Conservation (phyloP, 2,797 vertebrate genomes). For the Macropodus opercularis region DNA sequence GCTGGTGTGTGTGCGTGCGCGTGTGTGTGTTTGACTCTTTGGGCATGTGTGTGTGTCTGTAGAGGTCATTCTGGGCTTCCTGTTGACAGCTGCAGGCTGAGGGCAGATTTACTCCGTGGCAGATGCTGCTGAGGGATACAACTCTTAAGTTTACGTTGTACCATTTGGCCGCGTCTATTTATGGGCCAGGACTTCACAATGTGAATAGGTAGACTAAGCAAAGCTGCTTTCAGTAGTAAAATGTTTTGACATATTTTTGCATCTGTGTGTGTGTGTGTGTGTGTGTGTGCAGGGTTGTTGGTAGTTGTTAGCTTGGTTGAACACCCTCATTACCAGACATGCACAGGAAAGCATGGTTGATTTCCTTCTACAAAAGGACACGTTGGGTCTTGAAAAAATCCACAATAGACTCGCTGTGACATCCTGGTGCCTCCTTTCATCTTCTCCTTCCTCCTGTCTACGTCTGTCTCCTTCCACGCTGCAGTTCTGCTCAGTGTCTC, state of each 20-base stretch:
- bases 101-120: conserved; percentile 76
- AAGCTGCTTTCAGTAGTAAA: conserved; percentile 46
- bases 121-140: conserved; percentile 79
- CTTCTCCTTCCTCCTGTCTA: conserved; percentile 42
- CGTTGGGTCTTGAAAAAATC: conserved; percentile 50
- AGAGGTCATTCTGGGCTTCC: conserved; percentile 78
- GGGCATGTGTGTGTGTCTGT: conserved; percentile 51
- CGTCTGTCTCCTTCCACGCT: conserved; percentile 40
- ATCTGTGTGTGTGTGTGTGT: conserved; percentile 6
- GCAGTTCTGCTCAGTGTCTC: conserved; percentile 65
- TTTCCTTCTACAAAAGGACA: conserved; percentile 54
- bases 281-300: conserved; percentile 15
- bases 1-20: conserved; percentile 15
- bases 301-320: conserved; percentile 44
- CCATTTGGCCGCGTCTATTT: conserved; percentile 77
- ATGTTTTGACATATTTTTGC: conserved; percentile 29
- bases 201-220: conserved; percentile 65
- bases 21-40: conserved; percentile 52
- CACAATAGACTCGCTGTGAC: conserved; percentile 61
- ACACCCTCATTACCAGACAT: conserved; percentile 63
- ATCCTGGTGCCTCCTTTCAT: conserved; percentile 63
- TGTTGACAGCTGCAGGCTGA: conserved; percentile 82
- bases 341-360: conserved; percentile 64
- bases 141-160: conserved; percentile 72
- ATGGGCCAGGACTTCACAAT: conserved; percentile 54